Conservation (phyloP, 1,140 invertebrate species). For the Holotrichia oblita region DNA sequence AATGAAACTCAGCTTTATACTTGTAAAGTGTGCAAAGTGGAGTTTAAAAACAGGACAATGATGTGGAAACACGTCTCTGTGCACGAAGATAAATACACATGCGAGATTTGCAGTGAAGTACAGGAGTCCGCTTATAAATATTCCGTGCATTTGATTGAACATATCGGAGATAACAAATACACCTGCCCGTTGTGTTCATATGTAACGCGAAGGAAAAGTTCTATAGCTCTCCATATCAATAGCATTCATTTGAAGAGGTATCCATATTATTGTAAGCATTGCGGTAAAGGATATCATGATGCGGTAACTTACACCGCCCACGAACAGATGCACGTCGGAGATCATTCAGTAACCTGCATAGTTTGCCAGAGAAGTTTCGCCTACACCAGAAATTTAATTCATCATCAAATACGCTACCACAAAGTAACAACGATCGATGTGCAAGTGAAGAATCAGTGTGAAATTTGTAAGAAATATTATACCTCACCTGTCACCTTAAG, state of each 20-base stretch:
- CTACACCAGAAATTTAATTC: constrained; percentile 55
- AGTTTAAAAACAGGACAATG: constrained; percentile 41
- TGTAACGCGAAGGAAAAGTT: constrained; percentile 45
- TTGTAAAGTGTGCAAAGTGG: neutral
- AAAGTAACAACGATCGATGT: constrained; percentile 51
- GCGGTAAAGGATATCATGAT: constrained; percentile 64
- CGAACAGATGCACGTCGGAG: constrained; percentile 72
- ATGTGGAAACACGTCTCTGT: constrained; percentile 51
- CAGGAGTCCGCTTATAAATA: constrained; percentile 48
- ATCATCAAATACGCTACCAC: constrained; percentile 48
- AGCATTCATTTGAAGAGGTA: constrained; percentile 55
- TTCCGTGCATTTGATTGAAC: constrained; percentile 48
- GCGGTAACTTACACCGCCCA: constrained; percentile 62
- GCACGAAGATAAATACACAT: constrained; percentile 43
- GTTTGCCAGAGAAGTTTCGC: constrained; percentile 54
- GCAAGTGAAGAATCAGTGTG: constrained; percentile 55
- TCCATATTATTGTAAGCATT: constrained; percentile 62
- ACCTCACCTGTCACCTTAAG: constrained; percentile 57
- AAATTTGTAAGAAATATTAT: constrained; percentile 59
- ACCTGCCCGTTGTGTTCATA: constrained; percentile 51
- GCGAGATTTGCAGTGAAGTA: constrained; percentile 23
- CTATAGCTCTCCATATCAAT: constrained; percentile 52
- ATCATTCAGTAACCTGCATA: constrained; percentile 67
- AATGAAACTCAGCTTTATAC: neutral
- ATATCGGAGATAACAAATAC: neutral